phyloP scores from a whole-genome alignment of 1,140 invertebrate species.

The Bombus waltoni region DNA sequence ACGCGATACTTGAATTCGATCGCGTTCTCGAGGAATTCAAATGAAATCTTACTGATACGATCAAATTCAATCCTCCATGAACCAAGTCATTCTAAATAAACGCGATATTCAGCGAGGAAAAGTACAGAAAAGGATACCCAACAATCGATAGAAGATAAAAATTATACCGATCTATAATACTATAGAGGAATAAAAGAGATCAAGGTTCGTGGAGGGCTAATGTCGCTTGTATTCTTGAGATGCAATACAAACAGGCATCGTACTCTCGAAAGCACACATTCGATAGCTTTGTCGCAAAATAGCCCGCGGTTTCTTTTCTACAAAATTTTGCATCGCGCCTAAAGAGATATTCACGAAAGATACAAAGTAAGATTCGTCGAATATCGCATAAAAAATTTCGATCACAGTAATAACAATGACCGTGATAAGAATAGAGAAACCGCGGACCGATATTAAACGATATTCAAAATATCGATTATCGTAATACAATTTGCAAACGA shows the following conservation, averaged over 20 bases:
- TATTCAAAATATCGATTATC: slow-evolving; percentile 46
- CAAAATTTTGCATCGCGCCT: not conserved
- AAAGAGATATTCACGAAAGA: not conserved
- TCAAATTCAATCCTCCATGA: slow-evolving; percentile 29
- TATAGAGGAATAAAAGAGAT: not conserved
- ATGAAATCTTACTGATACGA: slow-evolving; percentile 21
- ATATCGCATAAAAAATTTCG: not conserved
- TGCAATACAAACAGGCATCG: slow-evolving; percentile 24
- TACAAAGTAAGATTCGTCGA: too few relatives aligned
- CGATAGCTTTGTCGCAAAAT: slow-evolving; percentile 35
- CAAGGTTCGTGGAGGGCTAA: slow-evolving; percentile 31
- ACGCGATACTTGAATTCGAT: not conserved
- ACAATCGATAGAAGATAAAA: not conserved
- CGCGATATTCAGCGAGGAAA: not conserved
- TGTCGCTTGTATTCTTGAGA: slow-evolving; percentile 9
- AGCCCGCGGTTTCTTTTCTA: slow-evolving; percentile 13
- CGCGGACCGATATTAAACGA: not conserved
- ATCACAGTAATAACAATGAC: not conserved
- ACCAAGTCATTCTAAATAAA: not conserved
- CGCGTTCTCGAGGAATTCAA: slow-evolving; percentile 3
- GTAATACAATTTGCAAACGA: slow-evolving; percentile 48
- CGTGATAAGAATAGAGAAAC: slow-evolving; percentile 17
- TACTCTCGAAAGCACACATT: slow-evolving; percentile 12
- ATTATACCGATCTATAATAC: slow-evolving; percentile 32
- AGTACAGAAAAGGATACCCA: not conserved